Base-by-base conservation (phyloP, 2,888 invertebrate genomes). In the Erebia epiphron region DNA sequence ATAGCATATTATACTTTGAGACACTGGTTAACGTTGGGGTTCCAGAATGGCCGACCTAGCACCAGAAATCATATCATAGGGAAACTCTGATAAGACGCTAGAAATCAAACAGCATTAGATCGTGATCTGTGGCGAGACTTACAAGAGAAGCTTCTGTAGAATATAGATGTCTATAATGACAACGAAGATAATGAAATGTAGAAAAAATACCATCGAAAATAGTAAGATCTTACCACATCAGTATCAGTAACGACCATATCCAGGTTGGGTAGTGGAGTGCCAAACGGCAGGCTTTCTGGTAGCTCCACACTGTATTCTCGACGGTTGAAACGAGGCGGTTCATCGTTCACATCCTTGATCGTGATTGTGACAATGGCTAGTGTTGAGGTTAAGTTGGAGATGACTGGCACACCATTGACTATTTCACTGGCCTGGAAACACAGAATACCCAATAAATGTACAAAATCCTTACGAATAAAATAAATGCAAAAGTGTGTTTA, bases 341-440 rank as follows among this genome's bases (percentile, higher is more conserved):
- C 97, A 83, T 98, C 98, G 86, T 98, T 98, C 0, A 98, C 97
- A 84, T 98, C 98, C 79, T 96, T 95, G 77, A 98, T 97, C 56
- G 97, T 97, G 66, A 98, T 95, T 0, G 97, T 97, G 11, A 97
- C 96, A 69, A 96, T 96, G 1, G 97, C 95, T 1, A 94, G 94
- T 0, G 97, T 95, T 2, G 95, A 95, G 0, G 97, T 96, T 67
- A 95, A 86, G 2, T 95, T 90, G 75, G 97, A 96, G 77, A 95
- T 94, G 4, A 96, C 92, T 1, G 96, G 96, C 0, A 93, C 88
- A 0, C 96, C 97, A 83, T 97, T 95, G 1, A 97, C 95, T 73
- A 97, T 78, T 89, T 98, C 98, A 61, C 96, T 95, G 0, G 97
- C 98, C 95, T 96, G 81, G 2, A 68, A 67, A 64, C 21, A 43